Percentiles rank a stretch among this genome's conserved stretches.
phyloP scores from a whole-genome alignment of 1,140 invertebrate species.

The Ptiloglossa arizonensis region DNA sequence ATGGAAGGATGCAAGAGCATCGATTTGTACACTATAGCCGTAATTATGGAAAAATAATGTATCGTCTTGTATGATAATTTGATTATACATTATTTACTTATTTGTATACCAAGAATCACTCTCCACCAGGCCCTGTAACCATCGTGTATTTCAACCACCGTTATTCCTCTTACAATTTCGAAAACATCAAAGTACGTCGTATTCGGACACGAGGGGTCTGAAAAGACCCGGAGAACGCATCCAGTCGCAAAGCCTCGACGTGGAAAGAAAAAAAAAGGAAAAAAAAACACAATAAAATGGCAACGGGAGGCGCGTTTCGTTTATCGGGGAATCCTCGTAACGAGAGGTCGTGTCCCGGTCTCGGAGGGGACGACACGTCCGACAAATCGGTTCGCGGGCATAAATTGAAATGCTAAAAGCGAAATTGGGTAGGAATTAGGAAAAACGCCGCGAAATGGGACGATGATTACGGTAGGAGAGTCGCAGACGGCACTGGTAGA shows the following conservation, averaged over 20 bases:
- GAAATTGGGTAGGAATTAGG: slow-evolving; percentile 75
- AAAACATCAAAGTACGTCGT: too few relatives aligned
- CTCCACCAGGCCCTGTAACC: too few relatives aligned
- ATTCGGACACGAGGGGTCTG: too few relatives aligned
- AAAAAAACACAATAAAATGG: background rate
- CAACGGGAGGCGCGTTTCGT: background rate
- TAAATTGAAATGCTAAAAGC: slow-evolving; percentile 79
- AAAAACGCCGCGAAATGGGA: slow-evolving; percentile 72
- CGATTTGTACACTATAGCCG: too few relatives aligned
- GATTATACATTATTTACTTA: background rate
- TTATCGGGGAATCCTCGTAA: slow-evolving; percentile 25
- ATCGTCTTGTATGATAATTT: too few relatives aligned
- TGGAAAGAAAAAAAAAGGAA: too few relatives aligned
- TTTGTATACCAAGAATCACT: background rate
- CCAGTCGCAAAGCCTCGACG: too few relatives aligned
- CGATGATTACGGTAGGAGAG: slow-evolving; percentile 63
- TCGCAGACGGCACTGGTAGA: slow-evolving; percentile 1
- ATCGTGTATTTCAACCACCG: too few relatives aligned
- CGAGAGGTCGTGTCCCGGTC: slow-evolving; percentile 38
- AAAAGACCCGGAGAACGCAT: too few relatives aligned
- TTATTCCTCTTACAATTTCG: too few relatives aligned
- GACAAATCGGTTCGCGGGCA: slow-evolving; percentile 71
- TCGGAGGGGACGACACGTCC: slow-evolving; percentile 41
- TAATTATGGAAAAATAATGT: too few relatives aligned
- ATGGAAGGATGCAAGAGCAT: too few relatives aligned